These are phyloP conservation scores for Lindbergichthys nudifrons DNA, from an alignment of 2,797 vertebrate species.

Conservation along the genomic window DNA sequence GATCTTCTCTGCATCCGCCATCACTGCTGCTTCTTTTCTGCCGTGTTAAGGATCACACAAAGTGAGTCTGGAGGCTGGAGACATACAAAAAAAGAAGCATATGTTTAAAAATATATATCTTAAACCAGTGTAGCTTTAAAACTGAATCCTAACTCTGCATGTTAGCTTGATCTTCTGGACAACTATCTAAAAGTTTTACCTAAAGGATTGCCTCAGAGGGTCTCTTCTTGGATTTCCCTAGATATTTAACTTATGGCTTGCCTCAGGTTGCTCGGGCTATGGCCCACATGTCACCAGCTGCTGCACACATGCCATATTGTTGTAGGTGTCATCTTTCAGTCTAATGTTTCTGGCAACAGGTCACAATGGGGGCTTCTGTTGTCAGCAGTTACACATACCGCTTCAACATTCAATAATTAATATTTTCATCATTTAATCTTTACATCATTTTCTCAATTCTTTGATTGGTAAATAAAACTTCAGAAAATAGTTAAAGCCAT, in stretches of 20 bases:
- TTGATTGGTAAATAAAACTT: too few species aligned
- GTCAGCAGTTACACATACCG: background rate
- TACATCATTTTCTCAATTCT: too few species aligned
- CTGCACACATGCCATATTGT: conserved; percentile 2
- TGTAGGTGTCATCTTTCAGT: conserved; percentile 51
- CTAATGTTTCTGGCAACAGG: conserved; percentile 35
- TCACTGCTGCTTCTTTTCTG: conserved; percentile 55
- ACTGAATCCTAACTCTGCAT: background rate
- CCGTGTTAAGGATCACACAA: conserved; percentile 15
- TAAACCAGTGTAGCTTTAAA: background rate
- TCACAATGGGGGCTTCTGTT: conserved; percentile 3
- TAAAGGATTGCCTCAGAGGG: background rate
- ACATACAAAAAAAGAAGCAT: conserved; percentile 4
- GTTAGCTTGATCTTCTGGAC: background rate
- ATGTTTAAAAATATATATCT: background rate
- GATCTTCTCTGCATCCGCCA: conserved; percentile 79
- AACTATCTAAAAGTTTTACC: conserved; percentile 2
- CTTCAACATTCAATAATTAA: background rate
- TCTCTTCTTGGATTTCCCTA: conserved; percentile 3
- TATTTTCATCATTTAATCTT: background rate
- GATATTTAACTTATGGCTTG: background rate
- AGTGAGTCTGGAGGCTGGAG: conserved; percentile 37
- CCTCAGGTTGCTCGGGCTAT: conserved; percentile 11
- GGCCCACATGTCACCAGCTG: conserved; percentile 46
- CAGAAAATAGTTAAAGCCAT: too few species aligned